Base-by-base conservation (phyloP, 2,797 vertebrate species). In the Sternarchorhynchus goeldii region DNA sequence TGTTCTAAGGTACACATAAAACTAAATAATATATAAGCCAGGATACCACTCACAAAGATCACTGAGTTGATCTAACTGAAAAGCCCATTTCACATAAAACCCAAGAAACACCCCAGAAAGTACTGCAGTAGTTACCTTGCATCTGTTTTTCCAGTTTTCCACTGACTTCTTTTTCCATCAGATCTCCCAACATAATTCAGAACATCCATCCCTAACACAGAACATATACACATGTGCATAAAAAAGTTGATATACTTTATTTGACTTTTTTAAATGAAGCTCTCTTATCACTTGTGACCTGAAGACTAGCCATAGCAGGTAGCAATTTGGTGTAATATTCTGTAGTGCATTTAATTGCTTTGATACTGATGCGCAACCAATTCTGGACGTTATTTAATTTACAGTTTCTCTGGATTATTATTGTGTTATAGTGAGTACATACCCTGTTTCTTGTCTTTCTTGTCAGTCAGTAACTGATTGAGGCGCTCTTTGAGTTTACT, bases 61-160 rank as follows among this genome's bases (percentile, higher is more conserved):
- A 50, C 45, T 14, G 10, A 3, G 10, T 2, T 50, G 45, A 57
- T 36, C 34, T 58, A 34, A 56, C 31, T 72, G n/a, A 72, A 59
- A 41, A 59, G 2, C 10, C 41, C 3, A 17, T 55, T 29, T 32
- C 31, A 62, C 62, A 41, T 32, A 21, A 39, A 50, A 57, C 6
- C 6, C 21, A 16, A 6, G 2, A 32, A 17, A 64, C 10, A 73
- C 4, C 6, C 29, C 39, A 79, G 17, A 6, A 14, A 45, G 14
- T 5, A 20, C n/a, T 10, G 17, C 14, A 1, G 4, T 8, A 10
- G 10, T 82, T 88, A 96, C 96, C 94, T 98, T 89, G 95, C 94
- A 85, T 99, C 96, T 17, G 95, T 96, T 85, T 95, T 97, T 85
- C 93, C 94, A 81, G 96, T 99, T 92, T 95, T 97, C 97, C 96